These are phyloP conservation scores for Dryobota labecula DNA, from an alignment of 2,888 invertebrate genomes.

Conservation along the genomic window DNA sequence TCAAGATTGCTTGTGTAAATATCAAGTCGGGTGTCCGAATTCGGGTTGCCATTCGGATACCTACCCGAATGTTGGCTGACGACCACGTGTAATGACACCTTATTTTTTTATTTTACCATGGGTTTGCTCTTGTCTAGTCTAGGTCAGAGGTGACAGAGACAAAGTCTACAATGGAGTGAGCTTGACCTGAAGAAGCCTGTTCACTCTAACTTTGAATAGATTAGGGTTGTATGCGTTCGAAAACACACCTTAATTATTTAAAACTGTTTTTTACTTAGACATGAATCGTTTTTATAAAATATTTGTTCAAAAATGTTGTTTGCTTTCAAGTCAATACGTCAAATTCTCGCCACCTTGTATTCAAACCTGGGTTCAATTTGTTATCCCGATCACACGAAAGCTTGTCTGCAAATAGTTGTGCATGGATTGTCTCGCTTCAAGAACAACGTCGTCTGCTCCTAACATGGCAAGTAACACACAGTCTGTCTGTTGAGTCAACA, in stretches of 20 bases:
- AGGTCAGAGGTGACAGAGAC: no score
- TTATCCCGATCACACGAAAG: conserved; percentile 27
- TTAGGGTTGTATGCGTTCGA: no score
- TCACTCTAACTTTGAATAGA: no score
- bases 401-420: conserved; percentile 48
- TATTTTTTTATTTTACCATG: no score
- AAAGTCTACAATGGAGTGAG: no score
- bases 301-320: conserved; percentile 10
- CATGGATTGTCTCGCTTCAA: conserved; percentile 38
- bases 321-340: background rate
- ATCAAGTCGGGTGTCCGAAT: background rate
- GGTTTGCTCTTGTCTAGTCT: no score
- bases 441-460: conserved; percentile 15
- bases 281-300: background rate
- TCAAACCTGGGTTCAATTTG: conserved; percentile 42
- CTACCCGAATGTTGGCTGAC: background rate
- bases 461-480: conserved; percentile 24
- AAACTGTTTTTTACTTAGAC: background rate
- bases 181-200: no score
- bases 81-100: background rate
- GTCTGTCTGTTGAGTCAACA: conserved; percentile 40
- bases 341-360: conserved; percentile 15
- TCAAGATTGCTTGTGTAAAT: background rate
- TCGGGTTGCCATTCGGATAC: background rate
- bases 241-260: background rate